These are phyloP conservation scores for Holocentrus rufus DNA, from an alignment of 2,797 vertebrate genomes.

Conservation along the genomic window DNA sequence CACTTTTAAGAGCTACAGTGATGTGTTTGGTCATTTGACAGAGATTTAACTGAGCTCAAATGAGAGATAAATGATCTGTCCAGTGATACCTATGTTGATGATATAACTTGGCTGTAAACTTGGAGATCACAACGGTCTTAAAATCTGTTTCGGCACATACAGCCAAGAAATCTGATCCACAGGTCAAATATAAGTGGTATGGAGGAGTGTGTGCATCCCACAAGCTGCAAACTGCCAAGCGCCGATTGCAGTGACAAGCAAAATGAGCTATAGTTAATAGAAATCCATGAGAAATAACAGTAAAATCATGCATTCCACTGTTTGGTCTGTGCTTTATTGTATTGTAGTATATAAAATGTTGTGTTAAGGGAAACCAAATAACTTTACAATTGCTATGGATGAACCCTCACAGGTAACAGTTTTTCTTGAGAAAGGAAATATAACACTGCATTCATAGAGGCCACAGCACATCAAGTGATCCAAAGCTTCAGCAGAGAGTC, in stretches of 20 bases:
- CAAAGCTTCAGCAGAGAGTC: constrained; percentile 62
- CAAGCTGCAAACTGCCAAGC: constrained; percentile 30
- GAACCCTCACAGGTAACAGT: constrained; percentile 62
- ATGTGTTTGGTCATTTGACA: too few relatives aligned
- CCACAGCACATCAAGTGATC: constrained; percentile 56
- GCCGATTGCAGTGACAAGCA: constrained; percentile 43
- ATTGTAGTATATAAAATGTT: constrained; percentile 53
- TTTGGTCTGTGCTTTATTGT: constrained; percentile 9
- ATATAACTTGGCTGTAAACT: constrained; percentile 1
- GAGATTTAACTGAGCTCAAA: too few relatives aligned
- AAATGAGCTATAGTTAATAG: constrained; percentile 14
- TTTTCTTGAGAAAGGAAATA: constrained; percentile 64
- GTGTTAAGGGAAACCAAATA: constrained; percentile 56
- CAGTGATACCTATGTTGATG: constrained; percentile 5
- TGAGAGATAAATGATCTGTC: too few relatives aligned
- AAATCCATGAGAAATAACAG: constrained; percentile 43
- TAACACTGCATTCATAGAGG: constrained; percentile 48
- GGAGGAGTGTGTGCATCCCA: constrained; percentile 11
- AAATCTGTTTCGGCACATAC: constrained; percentile 34
- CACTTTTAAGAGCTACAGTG: constrained; percentile 1
- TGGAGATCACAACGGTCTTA: constrained; percentile 11
- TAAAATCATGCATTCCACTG: too few relatives aligned
- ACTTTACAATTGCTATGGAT: constrained; percentile 43
- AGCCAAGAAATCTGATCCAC: constrained; percentile 22
- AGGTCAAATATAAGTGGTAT: constrained; percentile 36